phyloP scores from a whole-genome alignment of 64 coral and sea anemone species.

The Anthopleura sola region DNA sequence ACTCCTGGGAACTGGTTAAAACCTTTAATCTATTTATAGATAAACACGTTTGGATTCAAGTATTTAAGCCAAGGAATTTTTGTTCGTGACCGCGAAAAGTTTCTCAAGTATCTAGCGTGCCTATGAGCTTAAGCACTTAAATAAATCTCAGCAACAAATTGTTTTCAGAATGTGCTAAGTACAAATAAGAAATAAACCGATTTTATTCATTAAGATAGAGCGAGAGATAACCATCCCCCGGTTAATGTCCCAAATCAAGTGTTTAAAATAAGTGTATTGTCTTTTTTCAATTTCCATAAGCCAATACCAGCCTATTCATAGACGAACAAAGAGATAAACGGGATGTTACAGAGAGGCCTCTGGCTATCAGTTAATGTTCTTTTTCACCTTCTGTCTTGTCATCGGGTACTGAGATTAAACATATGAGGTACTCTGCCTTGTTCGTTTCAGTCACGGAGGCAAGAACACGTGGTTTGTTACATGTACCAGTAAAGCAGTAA shows the following conservation, averaged over 20 bases:
- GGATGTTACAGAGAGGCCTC: neutral
- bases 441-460: neutral
- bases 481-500: too few species aligned
- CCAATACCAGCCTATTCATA: constrained; percentile 5
- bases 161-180: neutral
- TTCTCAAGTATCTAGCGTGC: neutral
- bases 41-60: neutral
- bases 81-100: neutral
- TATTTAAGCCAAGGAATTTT: neutral
- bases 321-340: neutral
- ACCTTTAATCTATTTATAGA: neutral
- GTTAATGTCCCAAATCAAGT: neutral
- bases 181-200: neutral
- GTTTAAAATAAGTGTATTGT: neutral
- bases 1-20: neutral
- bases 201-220: neutral
- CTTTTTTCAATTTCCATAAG: neutral
- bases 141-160: neutral
- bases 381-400: neutral
- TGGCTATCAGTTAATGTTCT: neutral
- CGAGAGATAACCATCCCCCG: neutral
- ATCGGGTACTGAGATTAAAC: neutral
- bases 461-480: neutral
- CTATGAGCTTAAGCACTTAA: neutral
- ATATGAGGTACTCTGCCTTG: neutral